Base-by-base conservation (phyloP, 2,113 vertebrate genomes). In the Protomyctophum bolini region DNA sequence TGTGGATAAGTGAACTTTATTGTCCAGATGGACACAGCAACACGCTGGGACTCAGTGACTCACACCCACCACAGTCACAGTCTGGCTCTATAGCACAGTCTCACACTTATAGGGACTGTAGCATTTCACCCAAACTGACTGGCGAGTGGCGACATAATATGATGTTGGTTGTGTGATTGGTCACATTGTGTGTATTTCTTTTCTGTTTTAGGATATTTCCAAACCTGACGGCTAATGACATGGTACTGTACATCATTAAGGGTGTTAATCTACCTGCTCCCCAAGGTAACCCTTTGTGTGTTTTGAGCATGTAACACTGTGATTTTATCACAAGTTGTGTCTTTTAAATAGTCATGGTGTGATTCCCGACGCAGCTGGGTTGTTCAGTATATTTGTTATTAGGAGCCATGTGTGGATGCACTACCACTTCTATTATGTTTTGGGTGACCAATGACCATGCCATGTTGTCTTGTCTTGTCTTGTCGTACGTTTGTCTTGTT, bases 201-300 rank as follows among this genome's bases (percentile, higher is more conserved):
- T 55, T 67, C 3, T 59, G 66, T n/a, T 50, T 50, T 56, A 97
- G 96, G 85, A 90, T 92, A 75, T 88, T 94, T 69, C 89, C 93
- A 0, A 89, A 93, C 60, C 92, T 97, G 83, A 93, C 94, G 50
- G 88, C 75, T 54, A 95, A 80, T 2, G 96, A 98, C 59, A 88
- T 97, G 93, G 66, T 94, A 7, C 93, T 97, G 41, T 92, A 90
- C 47, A 81, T 98, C 9, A 83, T 93, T 63, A 95, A 91, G 82
- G 95, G 93, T 21, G 83, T 94, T 69, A 95, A 94, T 83, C 86
- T 98, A 9, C 95, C 95, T 0, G 86, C 94, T 7, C 96, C 96
- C 0, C 48, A 94, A 89, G 97, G 97, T 98, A 85, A 70, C 75
- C 73, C 12, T 51, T 6, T 66, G 29, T 72, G 14, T 62, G 65